Percentiles rank a stretch among this genome's conserved stretches.
These are phyloP conservation scores for Probosciger aterrimus DNA, from an alignment of 2,113 vertebrate genomes.

Conservation along the genomic window DNA sequence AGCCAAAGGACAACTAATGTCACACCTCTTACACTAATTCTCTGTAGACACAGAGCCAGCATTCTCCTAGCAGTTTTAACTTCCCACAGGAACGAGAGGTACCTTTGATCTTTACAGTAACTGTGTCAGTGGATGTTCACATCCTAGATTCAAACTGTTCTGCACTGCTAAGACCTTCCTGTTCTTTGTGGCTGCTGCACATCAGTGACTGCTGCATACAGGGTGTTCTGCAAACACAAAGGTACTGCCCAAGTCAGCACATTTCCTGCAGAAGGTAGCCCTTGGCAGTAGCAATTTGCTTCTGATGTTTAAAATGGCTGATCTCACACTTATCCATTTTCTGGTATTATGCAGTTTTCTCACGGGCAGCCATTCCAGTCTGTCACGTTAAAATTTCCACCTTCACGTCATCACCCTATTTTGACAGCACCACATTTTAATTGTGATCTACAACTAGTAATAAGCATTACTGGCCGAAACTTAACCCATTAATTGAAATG, in stretches of 20 bases:
- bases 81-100: not conserved
- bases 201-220: not conserved
- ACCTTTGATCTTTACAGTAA: not conserved
- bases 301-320: not conserved
- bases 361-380: not conserved
- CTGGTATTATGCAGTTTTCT: not conserved
- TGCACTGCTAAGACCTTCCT: not conserved
- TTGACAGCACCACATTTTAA: not conserved
- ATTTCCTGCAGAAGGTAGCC: not conserved
- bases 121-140: not conserved
- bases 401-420: not conserved
- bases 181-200: not conserved
- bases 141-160: not conserved
- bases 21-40: not conserved
- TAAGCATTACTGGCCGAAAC: not conserved
- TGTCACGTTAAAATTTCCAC: not conserved
- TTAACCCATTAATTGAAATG: not conserved
- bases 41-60: not conserved
- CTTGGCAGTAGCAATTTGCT: not conserved
- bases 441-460: not conserved
- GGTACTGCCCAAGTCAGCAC: not conserved
- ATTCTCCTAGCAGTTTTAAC: not conserved
- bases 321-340: not conserved
- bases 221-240: not conserved
- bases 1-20: not conserved